Conservation (phyloP, 2,113 vertebrate species). For the Ceratotherium simum region DNA sequence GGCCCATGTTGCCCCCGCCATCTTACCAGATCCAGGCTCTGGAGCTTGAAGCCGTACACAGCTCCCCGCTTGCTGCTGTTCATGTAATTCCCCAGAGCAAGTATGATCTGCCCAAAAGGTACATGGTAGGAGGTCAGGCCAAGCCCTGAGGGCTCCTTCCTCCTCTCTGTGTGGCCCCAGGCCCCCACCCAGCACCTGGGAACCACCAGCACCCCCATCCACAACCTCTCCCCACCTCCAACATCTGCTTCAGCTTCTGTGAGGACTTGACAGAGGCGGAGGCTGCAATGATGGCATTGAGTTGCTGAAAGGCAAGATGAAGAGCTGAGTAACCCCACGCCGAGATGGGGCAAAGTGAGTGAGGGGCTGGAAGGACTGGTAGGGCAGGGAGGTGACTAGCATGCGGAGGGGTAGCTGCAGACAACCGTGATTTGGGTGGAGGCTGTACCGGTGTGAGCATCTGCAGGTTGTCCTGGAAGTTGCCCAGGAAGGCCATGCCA, state of each 20-base stretch:
- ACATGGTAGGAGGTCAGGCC: not conserved
- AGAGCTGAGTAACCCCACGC: not conserved
- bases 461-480: conserved; percentile 93
- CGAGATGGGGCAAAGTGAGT: not conserved
- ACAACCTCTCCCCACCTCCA: conserved; percentile 90
- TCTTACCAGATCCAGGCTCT: conserved; percentile 92
- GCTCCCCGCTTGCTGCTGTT: conserved; percentile 98
- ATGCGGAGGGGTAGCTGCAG: not conserved
- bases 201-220: not conserved
- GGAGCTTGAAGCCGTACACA: conserved; percentile 97
- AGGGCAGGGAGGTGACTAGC: not conserved
- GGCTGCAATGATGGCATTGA: conserved; percentile 96
- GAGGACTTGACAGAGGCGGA: conserved; percentile 96
- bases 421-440: too few relatives aligned
- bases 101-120: conserved; percentile 91
- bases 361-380: not conserved
- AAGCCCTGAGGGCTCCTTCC: not conserved
- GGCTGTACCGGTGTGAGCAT: conserved; percentile 93
- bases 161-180: not conserved
- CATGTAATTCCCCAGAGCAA: conserved; percentile 99
- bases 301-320: conserved; percentile 89
- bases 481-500: conserved; percentile 97
- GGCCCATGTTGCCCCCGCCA: not conserved
- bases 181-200: not conserved
- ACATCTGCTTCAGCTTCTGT: conserved; percentile 95